A percentile compares a stretch with the other conserved stretches of the same genome.
Conservation (phyloP, 1,140 invertebrate genomes). For the Cyrtorhinus lividipennis region DNA sequence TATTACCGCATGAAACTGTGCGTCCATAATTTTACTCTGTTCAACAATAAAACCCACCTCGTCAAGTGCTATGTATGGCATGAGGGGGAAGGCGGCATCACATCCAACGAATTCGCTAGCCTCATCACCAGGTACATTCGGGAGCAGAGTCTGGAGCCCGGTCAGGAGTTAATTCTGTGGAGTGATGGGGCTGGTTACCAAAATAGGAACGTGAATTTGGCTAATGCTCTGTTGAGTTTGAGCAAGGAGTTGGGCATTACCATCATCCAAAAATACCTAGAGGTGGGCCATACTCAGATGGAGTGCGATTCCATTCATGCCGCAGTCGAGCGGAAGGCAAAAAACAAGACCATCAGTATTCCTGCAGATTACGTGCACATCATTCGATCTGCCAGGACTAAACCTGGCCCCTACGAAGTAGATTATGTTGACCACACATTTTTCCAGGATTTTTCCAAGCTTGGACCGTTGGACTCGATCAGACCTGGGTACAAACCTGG, state of each 20-base stretch:
- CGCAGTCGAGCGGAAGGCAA: conserved; percentile 16
- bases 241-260: conserved; percentile 20
- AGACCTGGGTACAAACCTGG: conserved; percentile 18
- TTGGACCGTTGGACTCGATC: conserved; percentile 5
- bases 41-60: background rate
- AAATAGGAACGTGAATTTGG: conserved; percentile 26
- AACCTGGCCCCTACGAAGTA: conserved; percentile 21
- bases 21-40: background rate
- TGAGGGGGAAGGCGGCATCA: background rate
- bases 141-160: conserved; percentile 8
- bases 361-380: conserved; percentile 8
- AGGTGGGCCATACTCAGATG: conserved; percentile 29
- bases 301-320: conserved; percentile 28
- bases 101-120: conserved; percentile 21
- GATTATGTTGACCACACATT: conserved; percentile 17
- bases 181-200: conserved; percentile 27
- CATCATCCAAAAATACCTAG: conserved; percentile 28
- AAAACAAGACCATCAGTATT: conserved; percentile 11
- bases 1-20: background rate
- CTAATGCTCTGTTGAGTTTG: conserved; percentile 24
- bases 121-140: conserved; percentile 12
- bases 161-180: conserved; percentile 23
- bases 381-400: conserved; percentile 12
- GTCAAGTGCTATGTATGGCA: background rate
- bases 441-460: conserved; percentile 20